These are phyloP conservation scores for Dendrolimus pini DNA, from an alignment of 2,888 invertebrate species.

Conservation along the genomic window DNA sequence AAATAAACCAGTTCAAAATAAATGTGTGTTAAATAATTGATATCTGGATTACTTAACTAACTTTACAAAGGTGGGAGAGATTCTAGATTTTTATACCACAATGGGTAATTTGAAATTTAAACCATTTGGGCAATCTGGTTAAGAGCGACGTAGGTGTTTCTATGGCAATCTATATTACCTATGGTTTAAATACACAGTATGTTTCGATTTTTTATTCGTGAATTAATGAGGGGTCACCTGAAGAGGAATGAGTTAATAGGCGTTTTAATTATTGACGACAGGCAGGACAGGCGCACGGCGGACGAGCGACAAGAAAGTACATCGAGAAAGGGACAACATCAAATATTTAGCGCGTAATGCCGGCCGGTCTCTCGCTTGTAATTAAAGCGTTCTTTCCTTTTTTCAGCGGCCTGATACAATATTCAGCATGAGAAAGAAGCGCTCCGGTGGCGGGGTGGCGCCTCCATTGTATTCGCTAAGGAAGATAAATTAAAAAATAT, in stretches of 20 bases:
- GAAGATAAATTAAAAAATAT: slow-evolving; percentile 85
- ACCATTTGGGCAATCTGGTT: too few species aligned
- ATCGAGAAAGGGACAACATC: slow-evolving; percentile 68
- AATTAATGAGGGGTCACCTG: slow-evolving; percentile 63
- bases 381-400: slow-evolving; percentile 77
- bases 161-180: background rate
- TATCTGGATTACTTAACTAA: too few species aligned
- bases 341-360: slow-evolving; percentile 73
- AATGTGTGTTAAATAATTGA: too few species aligned
- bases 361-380: slow-evolving; percentile 73
- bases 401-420: slow-evolving; percentile 76
- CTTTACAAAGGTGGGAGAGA: too few species aligned
- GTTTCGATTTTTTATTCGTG: slow-evolving; percentile 40
- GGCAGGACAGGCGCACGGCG: slow-evolving; percentile 30
- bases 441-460: slow-evolving; percentile 74
- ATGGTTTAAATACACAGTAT: background rate
- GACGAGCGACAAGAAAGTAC: slow-evolving; percentile 30
- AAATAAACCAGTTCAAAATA: too few species aligned
- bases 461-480: slow-evolving; percentile 79
- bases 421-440: slow-evolving; percentile 77
- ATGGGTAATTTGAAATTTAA: too few species aligned
- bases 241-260: slow-evolving; percentile 73
- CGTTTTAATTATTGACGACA: slow-evolving; percentile 71
- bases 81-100: too few species aligned
- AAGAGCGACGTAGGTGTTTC: too few species aligned